Evolutionary conservation across 2,113 vertebrate species (phyloP).

Genomic region (Actenoides lindsayi): DNA sequence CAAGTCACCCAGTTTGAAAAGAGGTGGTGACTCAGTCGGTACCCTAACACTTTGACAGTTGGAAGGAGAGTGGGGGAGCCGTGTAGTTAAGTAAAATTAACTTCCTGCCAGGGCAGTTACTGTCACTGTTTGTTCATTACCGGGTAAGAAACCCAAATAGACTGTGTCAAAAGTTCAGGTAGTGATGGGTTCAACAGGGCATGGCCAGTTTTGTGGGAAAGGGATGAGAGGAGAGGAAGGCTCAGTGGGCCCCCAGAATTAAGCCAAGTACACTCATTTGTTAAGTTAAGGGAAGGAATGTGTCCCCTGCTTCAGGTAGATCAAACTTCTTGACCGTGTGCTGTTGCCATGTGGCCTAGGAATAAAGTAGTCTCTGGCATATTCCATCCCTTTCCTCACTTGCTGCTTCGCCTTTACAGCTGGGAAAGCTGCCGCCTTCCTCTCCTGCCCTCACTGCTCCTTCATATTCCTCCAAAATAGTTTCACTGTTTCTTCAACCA

Average conservation of each 20-base stretch:
- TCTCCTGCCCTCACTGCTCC: neutral
- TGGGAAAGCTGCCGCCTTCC: neutral
- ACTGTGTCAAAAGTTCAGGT: conserved; percentile 21
- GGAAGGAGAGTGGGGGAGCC: neutral
- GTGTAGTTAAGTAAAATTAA: neutral
- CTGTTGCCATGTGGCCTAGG: neutral
- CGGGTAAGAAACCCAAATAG: neutral
- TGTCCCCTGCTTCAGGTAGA: neutral
- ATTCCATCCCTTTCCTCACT: neutral
- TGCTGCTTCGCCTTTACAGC: neutral
- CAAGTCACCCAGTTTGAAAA: neutral
- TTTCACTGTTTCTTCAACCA: neutral
- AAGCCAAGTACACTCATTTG: neutral
- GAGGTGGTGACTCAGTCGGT: neutral
- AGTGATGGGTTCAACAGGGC: neutral
- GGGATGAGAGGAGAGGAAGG: neutral
- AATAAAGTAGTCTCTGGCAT: neutral
- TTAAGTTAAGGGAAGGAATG: neutral
- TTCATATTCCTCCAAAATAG: neutral
- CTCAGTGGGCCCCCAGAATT: accelerated
- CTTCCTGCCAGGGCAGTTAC: neutral
- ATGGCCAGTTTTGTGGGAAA: neutral
- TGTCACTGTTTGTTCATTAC: neutral
- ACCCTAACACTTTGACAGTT: neutral
- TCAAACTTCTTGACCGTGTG: neutral